phyloP scores from a whole-genome alignment of 2,797 vertebrate species.

The Phoebastria nigripes region DNA sequence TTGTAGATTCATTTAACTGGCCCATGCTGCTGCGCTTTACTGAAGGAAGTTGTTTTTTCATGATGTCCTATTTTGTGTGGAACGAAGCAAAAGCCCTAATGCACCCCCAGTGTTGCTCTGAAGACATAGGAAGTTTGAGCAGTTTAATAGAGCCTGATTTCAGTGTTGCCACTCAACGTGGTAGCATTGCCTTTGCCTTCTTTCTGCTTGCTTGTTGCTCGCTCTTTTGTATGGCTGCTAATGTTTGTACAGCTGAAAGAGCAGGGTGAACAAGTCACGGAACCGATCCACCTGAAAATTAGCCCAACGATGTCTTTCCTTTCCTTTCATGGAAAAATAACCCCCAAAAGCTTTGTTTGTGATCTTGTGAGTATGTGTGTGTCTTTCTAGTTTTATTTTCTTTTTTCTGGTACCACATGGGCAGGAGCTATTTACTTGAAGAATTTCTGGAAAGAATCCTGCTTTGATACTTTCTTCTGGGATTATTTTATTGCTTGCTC shows the following conservation, averaged over 20 bases:
- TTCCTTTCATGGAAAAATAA: slow-evolving; percentile 53
- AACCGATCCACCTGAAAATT: slow-evolving; percentile 18
- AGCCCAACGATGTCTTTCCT: slow-evolving; percentile 5
- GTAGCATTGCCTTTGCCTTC: not conserved
- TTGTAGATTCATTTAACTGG: not conserved
- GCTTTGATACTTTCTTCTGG: slow-evolving; percentile 63
- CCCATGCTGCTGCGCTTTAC: not conserved
- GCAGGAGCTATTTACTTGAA: slow-evolving; percentile 62
- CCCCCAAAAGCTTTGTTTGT: slow-evolving; percentile 56
- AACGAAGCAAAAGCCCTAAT: not conserved
- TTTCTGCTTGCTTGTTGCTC: slow-evolving; percentile 34
- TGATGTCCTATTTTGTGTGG: not conserved
- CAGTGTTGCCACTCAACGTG: not conserved
- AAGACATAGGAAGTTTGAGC: not conserved
- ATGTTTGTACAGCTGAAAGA: slow-evolving; percentile 26
- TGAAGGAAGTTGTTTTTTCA: not conserved
- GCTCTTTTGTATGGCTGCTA: slow-evolving; percentile 19
- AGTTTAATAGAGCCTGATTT: slow-evolving; percentile 11
- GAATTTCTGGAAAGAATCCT: slow-evolving; percentile 54
- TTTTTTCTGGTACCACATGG: slow-evolving; percentile 41
- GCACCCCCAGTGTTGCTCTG: not conserved
- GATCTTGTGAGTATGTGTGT: slow-evolving; percentile 36
- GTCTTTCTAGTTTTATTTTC: slow-evolving; percentile 63
- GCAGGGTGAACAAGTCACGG: not conserved
- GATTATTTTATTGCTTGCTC: slow-evolving; percentile 58